Evolutionary conservation across 2,888 invertebrate species (phyloP).

Genomic region (Diloba caeruleocephala): DNA sequence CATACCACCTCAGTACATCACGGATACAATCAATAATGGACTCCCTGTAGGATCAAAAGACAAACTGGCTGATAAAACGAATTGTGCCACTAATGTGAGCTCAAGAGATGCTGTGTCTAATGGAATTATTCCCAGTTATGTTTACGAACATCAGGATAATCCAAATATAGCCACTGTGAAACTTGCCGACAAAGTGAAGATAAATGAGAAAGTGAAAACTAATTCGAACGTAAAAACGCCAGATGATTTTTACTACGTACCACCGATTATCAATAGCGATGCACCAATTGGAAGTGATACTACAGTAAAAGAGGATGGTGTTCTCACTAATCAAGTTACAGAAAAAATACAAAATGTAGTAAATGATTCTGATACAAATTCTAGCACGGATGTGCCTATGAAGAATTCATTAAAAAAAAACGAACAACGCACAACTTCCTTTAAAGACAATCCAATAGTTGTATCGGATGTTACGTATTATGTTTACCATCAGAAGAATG

Average conservation of each 20-base stretch:
- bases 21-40: background rate
- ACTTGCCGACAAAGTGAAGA: constrained; percentile 1
- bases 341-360: constrained; percentile 7
- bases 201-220: constrained; percentile 1
- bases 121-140: background rate
- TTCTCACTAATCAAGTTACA: constrained; percentile 3
- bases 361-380: background rate
- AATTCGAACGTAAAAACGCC: background rate
- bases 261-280: background rate
- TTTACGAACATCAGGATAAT: constrained; percentile 10
- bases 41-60: background rate
- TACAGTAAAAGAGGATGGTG: background rate
- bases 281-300: background rate
- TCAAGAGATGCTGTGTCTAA: constrained; percentile 17
- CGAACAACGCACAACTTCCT: too few relatives aligned
- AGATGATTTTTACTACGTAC: background rate
- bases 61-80: constrained; percentile 1
- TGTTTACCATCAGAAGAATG: constrained; percentile 17
- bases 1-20: constrained; percentile 23
- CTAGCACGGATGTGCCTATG: background rate
- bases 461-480: constrained; percentile 4
- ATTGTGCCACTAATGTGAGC: background rate
- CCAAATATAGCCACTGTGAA: constrained; percentile 14
- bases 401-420: constrained; percentile 1
- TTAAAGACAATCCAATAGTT: constrained; percentile 4